Evolutionary conservation across 2,888 invertebrate species (phyloP).

Genomic region (Tetragnatha montana): DNA sequence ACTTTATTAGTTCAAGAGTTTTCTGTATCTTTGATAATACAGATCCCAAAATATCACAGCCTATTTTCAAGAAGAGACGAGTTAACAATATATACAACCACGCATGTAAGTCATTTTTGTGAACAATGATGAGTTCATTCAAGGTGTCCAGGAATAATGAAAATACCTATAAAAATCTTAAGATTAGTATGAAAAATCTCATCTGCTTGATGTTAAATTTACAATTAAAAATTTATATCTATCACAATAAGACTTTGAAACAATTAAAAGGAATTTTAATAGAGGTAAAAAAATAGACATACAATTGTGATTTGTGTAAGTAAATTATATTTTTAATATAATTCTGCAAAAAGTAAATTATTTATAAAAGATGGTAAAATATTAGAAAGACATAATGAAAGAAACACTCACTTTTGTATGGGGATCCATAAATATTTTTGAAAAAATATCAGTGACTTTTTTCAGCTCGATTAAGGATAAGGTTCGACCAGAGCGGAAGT

Average conservation of each 20-base stretch:
- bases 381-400: background rate
- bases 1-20: constrained; percentile 87
- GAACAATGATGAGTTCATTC: constrained; percentile 89
- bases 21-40: constrained; percentile 92
- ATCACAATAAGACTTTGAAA: background rate
- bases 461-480: constrained; percentile 84
- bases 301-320: background rate
- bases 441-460: constrained; percentile 91
- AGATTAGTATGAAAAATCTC: too few species aligned
- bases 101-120: constrained; percentile 90
- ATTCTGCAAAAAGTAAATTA: background rate
- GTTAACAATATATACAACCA: constrained; percentile 95
- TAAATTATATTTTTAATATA: background rate
- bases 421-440: constrained; percentile 98
- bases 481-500: constrained; percentile 80
- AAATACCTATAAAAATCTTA: constrained; percentile 81
- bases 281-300: background rate
- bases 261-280: background rate
- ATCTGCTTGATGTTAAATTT: too few species aligned
- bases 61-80: constrained; percentile 90
- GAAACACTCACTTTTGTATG: constrained; percentile 84
- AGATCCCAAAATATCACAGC: constrained; percentile 92
- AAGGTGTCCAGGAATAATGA: constrained; percentile 94
- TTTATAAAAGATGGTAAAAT: background rate
- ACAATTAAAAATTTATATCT: background rate